Evolutionary conservation across 2,888 invertebrate genomes (phyloP).

Genomic region (Limenitis camilla): DNA sequence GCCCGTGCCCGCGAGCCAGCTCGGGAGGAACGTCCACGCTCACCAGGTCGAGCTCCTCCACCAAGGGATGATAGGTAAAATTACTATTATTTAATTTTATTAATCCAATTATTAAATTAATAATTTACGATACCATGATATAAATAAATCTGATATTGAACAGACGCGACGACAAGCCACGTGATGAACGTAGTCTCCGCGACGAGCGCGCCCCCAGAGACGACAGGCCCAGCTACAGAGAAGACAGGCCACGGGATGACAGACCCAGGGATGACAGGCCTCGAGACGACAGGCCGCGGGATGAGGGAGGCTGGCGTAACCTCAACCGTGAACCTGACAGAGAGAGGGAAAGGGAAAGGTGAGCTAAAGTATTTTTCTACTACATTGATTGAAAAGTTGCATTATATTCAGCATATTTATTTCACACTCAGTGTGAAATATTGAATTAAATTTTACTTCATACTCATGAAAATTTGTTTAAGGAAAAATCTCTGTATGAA

Average conservation of each 20-base stretch:
- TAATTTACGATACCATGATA: neutral
- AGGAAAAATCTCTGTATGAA: neutral
- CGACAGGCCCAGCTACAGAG: slow-evolving; percentile 31
- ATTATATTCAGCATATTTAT: too few species aligned
- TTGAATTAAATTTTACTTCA: too few species aligned
- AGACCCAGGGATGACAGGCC: slow-evolving; percentile 24
- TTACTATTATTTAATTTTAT: neutral
- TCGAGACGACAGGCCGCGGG: slow-evolving; percentile 24
- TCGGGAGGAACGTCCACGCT: slow-evolving; percentile 40
- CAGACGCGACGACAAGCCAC: slow-evolving; percentile 19
- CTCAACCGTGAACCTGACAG: slow-evolving; percentile 31
- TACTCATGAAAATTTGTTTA: neutral
- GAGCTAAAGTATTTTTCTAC: neutral
- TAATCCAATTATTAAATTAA: neutral
- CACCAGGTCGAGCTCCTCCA: slow-evolving; percentile 36
- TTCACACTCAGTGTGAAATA: too few species aligned
- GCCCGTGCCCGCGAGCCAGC: slow-evolving; percentile 33
- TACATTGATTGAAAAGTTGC: too few species aligned
- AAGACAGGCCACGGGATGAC: slow-evolving; percentile 26
- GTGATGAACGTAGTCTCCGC: slow-evolving; percentile 22
- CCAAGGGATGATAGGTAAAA: slow-evolving; percentile 25
- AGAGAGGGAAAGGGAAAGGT: slow-evolving; percentile 37
- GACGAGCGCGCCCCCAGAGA: slow-evolving; percentile 33
- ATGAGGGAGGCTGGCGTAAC: slow-evolving; percentile 47
- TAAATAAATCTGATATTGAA: neutral